Percentiles rank a stretch among this genome's conserved stretches.
Conservation (phyloP, 1,140 invertebrate genomes). For the Galleria mellonella region DNA sequence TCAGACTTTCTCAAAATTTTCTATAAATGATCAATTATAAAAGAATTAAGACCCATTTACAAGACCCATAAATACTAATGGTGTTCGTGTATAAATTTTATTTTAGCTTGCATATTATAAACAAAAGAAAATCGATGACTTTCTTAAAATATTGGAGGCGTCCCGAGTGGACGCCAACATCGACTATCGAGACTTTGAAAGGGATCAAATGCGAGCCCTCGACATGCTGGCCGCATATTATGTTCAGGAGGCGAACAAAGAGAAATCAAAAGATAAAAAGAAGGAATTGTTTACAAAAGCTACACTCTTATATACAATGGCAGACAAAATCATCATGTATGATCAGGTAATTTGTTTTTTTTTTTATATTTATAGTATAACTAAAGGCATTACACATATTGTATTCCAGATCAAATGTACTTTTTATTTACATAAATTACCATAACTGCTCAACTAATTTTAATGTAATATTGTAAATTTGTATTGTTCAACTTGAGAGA, state of each 20-base stretch:
- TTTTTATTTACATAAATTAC: background rate
- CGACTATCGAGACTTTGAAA: conserved; percentile 94
- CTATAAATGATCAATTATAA: too few relatives aligned
- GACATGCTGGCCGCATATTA: conserved; percentile 99
- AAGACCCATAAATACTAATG: too few relatives aligned
- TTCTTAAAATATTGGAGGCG: conserved; percentile 94
- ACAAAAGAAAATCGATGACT: conserved; percentile 93
- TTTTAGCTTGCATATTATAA: conserved; percentile 96
- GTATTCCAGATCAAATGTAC: background rate
- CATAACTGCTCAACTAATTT: too few relatives aligned
- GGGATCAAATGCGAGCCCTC: conserved; percentile 96
- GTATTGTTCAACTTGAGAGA: too few relatives aligned
- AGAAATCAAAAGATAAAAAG: conserved; percentile 97
- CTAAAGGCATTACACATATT: background rate
- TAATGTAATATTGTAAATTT: too few relatives aligned
- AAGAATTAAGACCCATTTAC: too few relatives aligned
- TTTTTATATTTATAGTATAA: background rate
- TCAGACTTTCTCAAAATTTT: too few relatives aligned
- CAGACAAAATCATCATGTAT: conserved; percentile 99
- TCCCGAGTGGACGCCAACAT: conserved; percentile 90
- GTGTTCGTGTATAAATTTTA: background rate
- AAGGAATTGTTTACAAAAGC: conserved; percentile 97
- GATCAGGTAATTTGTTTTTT: conserved; percentile 84
- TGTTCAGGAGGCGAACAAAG: conserved; percentile 96
- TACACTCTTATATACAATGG: conserved; percentile 96